Conservation (phyloP, 2,113 vertebrate species). For the Raphicerus campestris region DNA sequence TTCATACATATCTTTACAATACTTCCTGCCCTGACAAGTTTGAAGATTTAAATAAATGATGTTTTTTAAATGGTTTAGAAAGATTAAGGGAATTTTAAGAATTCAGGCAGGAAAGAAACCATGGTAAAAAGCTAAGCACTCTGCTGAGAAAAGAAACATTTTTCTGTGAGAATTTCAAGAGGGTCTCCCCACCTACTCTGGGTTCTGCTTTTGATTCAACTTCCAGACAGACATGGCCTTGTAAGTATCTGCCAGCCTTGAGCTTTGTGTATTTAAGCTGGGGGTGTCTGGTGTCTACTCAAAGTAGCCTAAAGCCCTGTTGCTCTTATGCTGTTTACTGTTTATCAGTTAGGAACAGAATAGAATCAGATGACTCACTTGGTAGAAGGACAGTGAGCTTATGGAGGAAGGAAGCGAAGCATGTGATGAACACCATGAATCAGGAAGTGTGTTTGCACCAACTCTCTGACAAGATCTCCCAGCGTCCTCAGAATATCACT, state of each 20-base stretch:
- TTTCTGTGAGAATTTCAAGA: neutral
- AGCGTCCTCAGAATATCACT: neutral
- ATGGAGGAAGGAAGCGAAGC: neutral
- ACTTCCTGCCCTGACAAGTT: neutral
- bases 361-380: neutral
- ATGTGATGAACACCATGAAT: neutral
- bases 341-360: neutral
- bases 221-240: neutral
- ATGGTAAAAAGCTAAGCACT: neutral
- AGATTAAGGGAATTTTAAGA: conserved; percentile 39
- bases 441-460: neutral
- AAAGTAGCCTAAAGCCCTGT: neutral
- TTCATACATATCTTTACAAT: neutral
- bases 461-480: neutral
- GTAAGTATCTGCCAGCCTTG: neutral
- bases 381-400: neutral
- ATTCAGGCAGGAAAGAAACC: neutral
- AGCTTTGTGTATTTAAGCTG: neutral
- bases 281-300: neutral
- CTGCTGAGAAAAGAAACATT: neutral
- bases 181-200: neutral
- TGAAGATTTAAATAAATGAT: conserved; percentile 19
- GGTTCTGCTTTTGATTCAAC: neutral
- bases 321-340: neutral
- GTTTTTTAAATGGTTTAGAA: neutral